Base-by-base conservation (phyloP, 1,140 invertebrate species). In the Drosophila ambigua region DNA sequence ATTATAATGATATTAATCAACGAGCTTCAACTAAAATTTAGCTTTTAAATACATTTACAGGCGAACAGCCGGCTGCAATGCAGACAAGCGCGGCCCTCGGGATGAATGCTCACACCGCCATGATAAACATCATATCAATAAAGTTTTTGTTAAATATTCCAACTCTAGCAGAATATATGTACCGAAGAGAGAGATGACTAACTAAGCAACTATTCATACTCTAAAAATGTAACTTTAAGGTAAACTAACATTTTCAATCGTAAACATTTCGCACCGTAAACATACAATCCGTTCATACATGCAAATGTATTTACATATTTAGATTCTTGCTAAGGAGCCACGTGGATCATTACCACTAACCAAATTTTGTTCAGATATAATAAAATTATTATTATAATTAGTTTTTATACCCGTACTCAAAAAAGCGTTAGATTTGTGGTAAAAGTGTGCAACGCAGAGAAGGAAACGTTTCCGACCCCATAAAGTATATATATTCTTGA, bases 21-120 rank as follows among this genome's bases (percentile, higher is more conserved):
- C 35, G 35, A 4, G 35, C 11, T 13, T 39, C 4, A 4, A 13
- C 35, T 39, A 31, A 5, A 11, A 45, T 28, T 52, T 4, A 5
- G 41, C 31, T 48, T 43, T 61, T 13, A 3, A 31, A 16, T 43
- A 28, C 8, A 26, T 20, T 54, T 62, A 6, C 31, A 96, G 95
- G 95, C 54, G 95, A 96, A 90, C 95, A 96, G 92, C 95, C 95
- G 51, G 95, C 95, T 15, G 95, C 95, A 46, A 96, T 96, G 95
- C 95, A 96, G 90, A 96, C 95, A 8, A 91, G 90, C 96, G 97
- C 13, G 98, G 96, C 0, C 96, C 97, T 1, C 97, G 95, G 65
- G 95, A 94, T 31, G 31, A 52, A 23, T 95, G 93, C 68, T 96
- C 94, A 35, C 94, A 66, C 55, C 26, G 64, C 66, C 69, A 73